Evolutionary conservation across 2,113 vertebrate genomes (phyloP).

Genomic region (Psilopsiagon aymara): DNA sequence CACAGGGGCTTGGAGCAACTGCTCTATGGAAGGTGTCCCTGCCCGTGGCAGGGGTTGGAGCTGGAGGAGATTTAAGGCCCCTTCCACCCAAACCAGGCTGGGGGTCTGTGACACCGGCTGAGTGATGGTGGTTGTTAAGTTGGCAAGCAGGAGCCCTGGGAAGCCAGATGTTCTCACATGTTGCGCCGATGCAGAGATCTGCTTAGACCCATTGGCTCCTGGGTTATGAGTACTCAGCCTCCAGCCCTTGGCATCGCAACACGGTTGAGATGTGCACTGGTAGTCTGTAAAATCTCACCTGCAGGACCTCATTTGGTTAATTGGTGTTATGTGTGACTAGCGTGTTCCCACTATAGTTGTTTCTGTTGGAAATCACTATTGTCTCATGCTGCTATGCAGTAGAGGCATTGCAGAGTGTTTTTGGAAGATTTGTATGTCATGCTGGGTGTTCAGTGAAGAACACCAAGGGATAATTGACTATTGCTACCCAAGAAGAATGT

Average conservation of each 20-base stretch:
- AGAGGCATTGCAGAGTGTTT: not conserved
- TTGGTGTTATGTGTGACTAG: not conserved
- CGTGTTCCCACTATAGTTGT: not conserved
- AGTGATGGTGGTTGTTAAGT: not conserved
- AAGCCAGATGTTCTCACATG: not conserved
- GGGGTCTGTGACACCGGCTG: not conserved
- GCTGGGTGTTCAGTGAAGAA: not conserved
- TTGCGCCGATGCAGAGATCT: rapidly evolving
- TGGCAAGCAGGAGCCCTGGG: not conserved
- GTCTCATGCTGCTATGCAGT: not conserved
- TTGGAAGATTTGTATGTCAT: not conserved
- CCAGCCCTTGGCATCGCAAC: not conserved
- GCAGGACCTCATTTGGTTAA: not conserved
- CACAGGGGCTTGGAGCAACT: too few relatives aligned
- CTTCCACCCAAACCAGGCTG: not conserved
- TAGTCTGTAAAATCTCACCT: not conserved
- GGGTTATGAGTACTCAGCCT: not conserved
- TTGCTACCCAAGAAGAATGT: not conserved
- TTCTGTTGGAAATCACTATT: not conserved
- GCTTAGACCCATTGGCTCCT: not conserved
- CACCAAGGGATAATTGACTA: not conserved
- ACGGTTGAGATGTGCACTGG: rapidly evolving
- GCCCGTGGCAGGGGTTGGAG: not conserved
- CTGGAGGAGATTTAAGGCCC: not conserved
- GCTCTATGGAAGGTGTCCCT: not conserved